Evolutionary conservation across 2,113 vertebrate genomes (phyloP).

Genomic region (Podarcis cretensis): DNA sequence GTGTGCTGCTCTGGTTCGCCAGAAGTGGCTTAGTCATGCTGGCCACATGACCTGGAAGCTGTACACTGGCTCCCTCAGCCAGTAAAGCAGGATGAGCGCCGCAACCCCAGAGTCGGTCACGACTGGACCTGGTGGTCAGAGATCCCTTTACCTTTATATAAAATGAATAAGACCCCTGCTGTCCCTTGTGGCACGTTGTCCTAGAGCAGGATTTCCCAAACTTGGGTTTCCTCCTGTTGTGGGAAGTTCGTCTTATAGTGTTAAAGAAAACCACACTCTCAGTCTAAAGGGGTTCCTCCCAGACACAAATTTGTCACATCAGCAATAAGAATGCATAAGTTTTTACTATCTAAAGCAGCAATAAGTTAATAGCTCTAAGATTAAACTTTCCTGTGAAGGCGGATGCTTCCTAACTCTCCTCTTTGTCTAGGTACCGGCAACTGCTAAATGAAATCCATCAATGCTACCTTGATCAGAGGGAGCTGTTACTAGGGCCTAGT

Average conservation of each 20-base stretch:
- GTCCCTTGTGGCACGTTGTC: background rate
- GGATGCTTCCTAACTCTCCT: slow-evolving; percentile 9
- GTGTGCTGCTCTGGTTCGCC: too few species aligned
- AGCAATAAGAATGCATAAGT: background rate
- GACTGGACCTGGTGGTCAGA: too few species aligned
- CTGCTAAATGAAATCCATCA: slow-evolving; percentile 93
- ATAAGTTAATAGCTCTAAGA: background rate
- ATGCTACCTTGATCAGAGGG: slow-evolving; percentile 95
- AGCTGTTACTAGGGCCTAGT: slow-evolving; percentile 90
- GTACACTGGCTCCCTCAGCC: too few species aligned
- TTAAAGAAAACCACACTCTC: too few species aligned
- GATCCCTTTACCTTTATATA: too few species aligned
- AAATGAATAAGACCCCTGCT: background rate
- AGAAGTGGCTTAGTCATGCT: too few species aligned
- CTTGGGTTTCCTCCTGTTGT: too few species aligned
- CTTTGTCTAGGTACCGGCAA: slow-evolving; percentile 87
- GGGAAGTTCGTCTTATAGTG: too few species aligned
- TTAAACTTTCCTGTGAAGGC: background rate
- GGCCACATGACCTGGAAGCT: too few species aligned
- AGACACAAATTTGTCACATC: background rate
- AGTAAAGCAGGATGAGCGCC: too few species aligned
- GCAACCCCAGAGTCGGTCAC: too few species aligned
- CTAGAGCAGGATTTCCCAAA: background rate
- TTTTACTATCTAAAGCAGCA: background rate
- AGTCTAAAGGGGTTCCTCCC: background rate